A percentile compares a stretch with the other conserved stretches of the same genome.
phyloP scores from a whole-genome alignment of 2,113 vertebrate species.

The Ia io region DNA sequence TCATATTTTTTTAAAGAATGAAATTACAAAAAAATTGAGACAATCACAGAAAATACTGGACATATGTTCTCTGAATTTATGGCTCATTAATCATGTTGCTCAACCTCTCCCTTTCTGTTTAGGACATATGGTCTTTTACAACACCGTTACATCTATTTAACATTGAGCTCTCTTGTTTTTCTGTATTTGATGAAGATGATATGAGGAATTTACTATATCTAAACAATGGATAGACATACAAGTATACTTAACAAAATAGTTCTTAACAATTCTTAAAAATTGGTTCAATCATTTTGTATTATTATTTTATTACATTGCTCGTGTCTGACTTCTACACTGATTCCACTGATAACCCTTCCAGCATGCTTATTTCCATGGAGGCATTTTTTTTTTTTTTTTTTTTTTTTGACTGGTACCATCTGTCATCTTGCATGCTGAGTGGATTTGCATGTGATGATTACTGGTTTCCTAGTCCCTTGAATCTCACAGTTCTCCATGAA shows the following conservation, averaged over 20 bases:
- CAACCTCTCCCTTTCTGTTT: not conserved
- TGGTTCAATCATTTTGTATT: not conserved
- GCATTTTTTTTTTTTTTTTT: slow-evolving; percentile 40
- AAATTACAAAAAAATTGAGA: not conserved
- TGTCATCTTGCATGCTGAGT: slow-evolving; percentile 11
- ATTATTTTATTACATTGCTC: not conserved
- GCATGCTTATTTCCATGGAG: not conserved
- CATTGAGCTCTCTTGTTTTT: not conserved
- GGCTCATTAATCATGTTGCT: not conserved
- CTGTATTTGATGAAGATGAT: not conserved
- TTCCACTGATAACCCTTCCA: not conserved
- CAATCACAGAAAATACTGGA: not conserved
- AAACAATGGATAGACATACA: not conserved
- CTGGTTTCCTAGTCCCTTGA: not conserved
- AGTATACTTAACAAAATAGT: not conserved
- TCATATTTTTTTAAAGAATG: not conserved
- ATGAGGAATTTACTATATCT: not conserved
- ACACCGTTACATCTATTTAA: not conserved
- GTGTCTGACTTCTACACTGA: not conserved
- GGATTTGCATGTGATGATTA: not conserved
- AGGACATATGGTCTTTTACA: not conserved
- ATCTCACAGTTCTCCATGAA: not conserved
- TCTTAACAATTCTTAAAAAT: not conserved
- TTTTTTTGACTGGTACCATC: slow-evolving; percentile 38
- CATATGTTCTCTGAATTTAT: not conserved